Evolutionary conservation across 1,140 invertebrate species (phyloP), one percentile per base, ranked within the genome.

Genomic region (Dryas iulia): DNA sequence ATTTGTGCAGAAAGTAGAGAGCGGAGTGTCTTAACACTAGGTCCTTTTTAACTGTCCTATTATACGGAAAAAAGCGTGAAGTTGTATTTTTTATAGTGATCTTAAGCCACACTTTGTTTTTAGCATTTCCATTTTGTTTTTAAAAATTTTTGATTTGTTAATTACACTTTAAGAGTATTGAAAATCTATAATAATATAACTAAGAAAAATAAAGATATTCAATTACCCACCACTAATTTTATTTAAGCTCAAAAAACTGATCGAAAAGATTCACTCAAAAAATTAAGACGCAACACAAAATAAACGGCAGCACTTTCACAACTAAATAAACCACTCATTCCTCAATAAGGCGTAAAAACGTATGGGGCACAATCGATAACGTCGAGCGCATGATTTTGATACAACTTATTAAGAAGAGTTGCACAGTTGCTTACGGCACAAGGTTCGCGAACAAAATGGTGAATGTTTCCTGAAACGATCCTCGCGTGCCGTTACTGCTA

Each of bases 391-490:
- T 86, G 74, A 39, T 62, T 54, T 31, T 24, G 39, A 53, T 53
- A 71, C 73, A 58, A 56, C 39, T 71, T 57, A 60, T 28, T 54
- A 67, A 66, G 67, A 74, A 83, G 57, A 23, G n/a, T n/a, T n/a
- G n/a, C 76, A 77, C 78, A 78, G 80, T 76, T 73, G 79, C 71
- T 78, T 71, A 76, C 66, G 59, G 39, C 77, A 72, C 79, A 76
- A 86, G 70, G 71, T 76, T 66, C 86, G 80, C 74, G 71, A 67
- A 83, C 77, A 84, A 86, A 90, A 90, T 90, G 87, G 88, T 89
- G 87, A 91, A 87, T 87, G 87, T 88, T 84, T 84, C 82, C 83
- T 88, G 83, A 87, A 88, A 76, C 78, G 77, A 79, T 87, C 81
- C 77, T 85, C 82, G 86, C 83, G 84, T 83, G 80, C 79, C 58